phyloP scores from a whole-genome alignment of 2,113 vertebrate genomes.

The Cyprinus carpio region DNA sequence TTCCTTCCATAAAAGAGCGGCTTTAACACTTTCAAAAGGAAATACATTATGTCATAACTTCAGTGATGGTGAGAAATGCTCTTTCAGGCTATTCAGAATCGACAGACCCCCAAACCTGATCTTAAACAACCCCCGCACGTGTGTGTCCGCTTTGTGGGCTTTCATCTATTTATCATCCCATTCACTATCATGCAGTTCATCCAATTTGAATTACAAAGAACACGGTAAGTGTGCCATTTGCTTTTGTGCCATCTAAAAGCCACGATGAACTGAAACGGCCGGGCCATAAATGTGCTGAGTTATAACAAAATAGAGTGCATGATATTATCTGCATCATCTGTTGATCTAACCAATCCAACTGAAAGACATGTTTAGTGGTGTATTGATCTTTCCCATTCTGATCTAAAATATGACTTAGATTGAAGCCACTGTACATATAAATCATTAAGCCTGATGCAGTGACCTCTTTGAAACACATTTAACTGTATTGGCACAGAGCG shows the following conservation, averaged over 20 bases:
- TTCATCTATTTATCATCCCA: conserved; percentile 72
- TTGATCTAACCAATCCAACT: conserved; percentile 14
- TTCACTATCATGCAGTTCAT: conserved; percentile 61
- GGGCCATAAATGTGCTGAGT: not conserved
- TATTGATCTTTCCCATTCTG: conserved; percentile 21
- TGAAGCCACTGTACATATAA: conserved; percentile 32
- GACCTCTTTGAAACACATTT: conserved; percentile 19
- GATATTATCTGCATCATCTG: conserved; percentile 30
- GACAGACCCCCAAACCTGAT: conserved; percentile 60
- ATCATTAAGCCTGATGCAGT: conserved; percentile 25
- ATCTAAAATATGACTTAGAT: not conserved
- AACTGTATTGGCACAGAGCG: conserved; percentile 6
- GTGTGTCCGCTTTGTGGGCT: conserved; percentile 67
- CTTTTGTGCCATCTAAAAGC: conserved; percentile 20
- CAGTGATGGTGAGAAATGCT: conserved; percentile 68
- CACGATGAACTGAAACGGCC: not conserved
- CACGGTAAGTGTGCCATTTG: not conserved
- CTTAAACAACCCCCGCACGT: conserved; percentile 72
- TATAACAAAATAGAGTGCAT: not conserved
- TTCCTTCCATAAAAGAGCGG: conserved; percentile 73
- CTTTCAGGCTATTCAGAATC: conserved; percentile 74
- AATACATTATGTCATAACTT: conserved; percentile 80
- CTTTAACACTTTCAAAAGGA: conserved; percentile 79
- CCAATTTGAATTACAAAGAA: conserved; percentile 42
- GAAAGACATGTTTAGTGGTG: conserved; percentile 24